phyloP scores from a whole-genome alignment of 1,140 invertebrate genomes.

The Leptopilina boulardi region DNA sequence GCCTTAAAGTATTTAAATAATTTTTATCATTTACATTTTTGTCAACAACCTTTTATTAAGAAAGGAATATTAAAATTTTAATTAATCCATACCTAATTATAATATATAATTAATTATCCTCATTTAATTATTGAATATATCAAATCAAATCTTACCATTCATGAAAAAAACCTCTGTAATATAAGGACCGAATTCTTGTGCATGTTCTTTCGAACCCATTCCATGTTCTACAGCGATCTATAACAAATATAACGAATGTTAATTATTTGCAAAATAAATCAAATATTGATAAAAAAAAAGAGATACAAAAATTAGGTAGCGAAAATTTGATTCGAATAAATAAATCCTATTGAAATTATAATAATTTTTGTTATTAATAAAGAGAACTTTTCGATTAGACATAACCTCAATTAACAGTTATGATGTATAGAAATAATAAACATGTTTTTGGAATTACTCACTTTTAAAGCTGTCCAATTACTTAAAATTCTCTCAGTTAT shows the following conservation, averaged over 20 bases:
- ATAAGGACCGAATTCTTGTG: constrained; percentile 58
- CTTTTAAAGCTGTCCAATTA: constrained; percentile 69
- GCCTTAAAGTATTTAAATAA: too few relatives aligned
- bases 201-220: constrained; percentile 60
- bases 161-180: constrained; percentile 62
- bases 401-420: neutral
- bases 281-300: too few relatives aligned
- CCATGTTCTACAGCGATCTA: constrained; percentile 67
- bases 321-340: neutral
- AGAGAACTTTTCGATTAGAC: neutral
- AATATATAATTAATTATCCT: too few relatives aligned
- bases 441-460: constrained; percentile 47
- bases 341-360: too few relatives aligned
- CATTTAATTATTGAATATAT: constrained; percentile 33
- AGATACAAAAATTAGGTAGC: too few relatives aligned
- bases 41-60: neutral
- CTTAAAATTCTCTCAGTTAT: constrained; percentile 65
- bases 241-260: constrained; percentile 41
- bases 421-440: too few relatives aligned
- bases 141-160: constrained; percentile 57
- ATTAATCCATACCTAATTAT: neutral
- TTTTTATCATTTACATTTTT: too few relatives aligned
- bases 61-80: too few relatives aligned
- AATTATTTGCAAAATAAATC: neutral
- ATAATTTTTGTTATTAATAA: neutral